Percentiles rank a stretch among this genome's conserved stretches.
phyloP scores from a whole-genome alignment of 2,113 vertebrate species.

The Noturus placidus region DNA sequence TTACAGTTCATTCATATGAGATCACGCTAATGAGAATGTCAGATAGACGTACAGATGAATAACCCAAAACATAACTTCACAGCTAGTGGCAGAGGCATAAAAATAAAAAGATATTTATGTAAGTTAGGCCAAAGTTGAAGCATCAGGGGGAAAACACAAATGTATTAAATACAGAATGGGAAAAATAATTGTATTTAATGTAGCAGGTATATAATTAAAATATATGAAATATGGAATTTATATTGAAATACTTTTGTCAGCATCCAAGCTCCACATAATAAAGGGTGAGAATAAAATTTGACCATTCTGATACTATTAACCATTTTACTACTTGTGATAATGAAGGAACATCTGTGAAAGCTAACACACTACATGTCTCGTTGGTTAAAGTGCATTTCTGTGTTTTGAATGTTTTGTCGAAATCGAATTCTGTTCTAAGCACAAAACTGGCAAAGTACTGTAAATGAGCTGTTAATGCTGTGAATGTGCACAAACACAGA shows the following conservation, averaged over 20 bases:
- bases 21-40: background rate
- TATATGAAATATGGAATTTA: background rate
- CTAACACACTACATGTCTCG: background rate
- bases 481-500: background rate
- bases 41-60: background rate
- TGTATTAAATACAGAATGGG: too few species aligned
- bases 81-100: too few species aligned
- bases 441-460: background rate
- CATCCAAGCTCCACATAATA: too few species aligned
- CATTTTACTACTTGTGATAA: background rate
- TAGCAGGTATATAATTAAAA: too few species aligned
- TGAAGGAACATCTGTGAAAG: background rate
- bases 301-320: background rate
- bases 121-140: background rate
- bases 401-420: background rate
- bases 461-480: background rate
- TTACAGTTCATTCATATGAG: too few species aligned
- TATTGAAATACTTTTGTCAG: background rate
- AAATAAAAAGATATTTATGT: background rate
- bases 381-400: too few species aligned
- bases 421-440: background rate
- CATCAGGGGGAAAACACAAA: background rate
- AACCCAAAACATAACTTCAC: background rate
- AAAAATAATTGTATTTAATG: too few species aligned
- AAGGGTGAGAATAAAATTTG: background rate